Evolutionary conservation across 2,797 vertebrate species (phyloP), one percentile per base, ranked within the genome.

Genomic region (Squalus acanthias): DNA sequence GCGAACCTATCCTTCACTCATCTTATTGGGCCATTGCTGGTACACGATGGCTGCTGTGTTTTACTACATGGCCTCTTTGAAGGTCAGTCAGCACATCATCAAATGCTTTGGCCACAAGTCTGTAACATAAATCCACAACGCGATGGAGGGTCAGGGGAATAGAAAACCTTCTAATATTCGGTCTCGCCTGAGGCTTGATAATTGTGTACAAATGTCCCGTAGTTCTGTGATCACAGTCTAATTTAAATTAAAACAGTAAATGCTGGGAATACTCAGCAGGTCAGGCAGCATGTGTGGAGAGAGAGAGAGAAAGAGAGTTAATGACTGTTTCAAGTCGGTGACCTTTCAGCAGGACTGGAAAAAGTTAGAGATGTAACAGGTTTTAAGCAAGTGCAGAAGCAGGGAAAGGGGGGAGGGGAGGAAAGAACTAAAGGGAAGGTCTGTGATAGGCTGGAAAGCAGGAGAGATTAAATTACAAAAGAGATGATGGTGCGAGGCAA

Each of bases 211-310:
- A 39, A 65, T 65, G 33, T 8, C 88, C 60, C 8, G 60, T 15
- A 29, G 89, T 67, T 92, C 60, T n/a, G 89, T 17, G 89, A 39
- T 67, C 89, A 15, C 91, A 93, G 91, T 93, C 39, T 65, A 93
- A 93, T 65, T 93, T 65, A 67, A 39, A 93, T 1, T 65, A 1
- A 5, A 67, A 9, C 33, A 39, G 63, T 10, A 67, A 6, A n/a
- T 22, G 60, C 29, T 57, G 13, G 26, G 63, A n/a, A 15, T 1
- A 33, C 88, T 88, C 88, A 91, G 57, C 88, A 65, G 88, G 88
- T 2, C 63, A 67, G 63, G 63, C 91, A 10, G 63, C n/a, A 24
- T 7, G 33, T 8, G 63, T 2, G 7, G 13, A 93, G 20, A 67
- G 63, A 9, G 13, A 93, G 20, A 67, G 63, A 9, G 33, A 67